Conservation (phyloP, 2,797 vertebrate species). For the Myiotriccus ornatus region DNA sequence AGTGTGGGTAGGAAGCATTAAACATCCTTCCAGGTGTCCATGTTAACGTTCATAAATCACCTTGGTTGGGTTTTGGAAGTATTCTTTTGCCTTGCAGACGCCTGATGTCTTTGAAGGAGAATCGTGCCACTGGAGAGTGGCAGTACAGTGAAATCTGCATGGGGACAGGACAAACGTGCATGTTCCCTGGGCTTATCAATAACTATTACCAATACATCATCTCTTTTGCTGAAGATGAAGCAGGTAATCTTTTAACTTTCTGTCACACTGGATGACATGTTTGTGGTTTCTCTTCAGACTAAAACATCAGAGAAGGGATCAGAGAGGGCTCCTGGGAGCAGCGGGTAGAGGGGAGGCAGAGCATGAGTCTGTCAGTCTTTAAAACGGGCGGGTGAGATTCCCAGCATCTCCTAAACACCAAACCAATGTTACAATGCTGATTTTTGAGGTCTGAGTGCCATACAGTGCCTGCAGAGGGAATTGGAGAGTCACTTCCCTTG, state of each 20-base stretch:
- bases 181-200: constrained; percentile 92
- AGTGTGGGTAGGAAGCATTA: not conserved
- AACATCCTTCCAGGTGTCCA: not conserved
- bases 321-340: not conserved
- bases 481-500: not conserved
- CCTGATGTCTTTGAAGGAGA: constrained; percentile 91
- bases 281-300: not conserved
- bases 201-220: constrained; percentile 93
- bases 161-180: constrained; percentile 88
- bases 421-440: not conserved
- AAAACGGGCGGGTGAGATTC: not conserved
- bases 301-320: not conserved
- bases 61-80: not conserved
- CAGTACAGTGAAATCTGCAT: constrained; percentile 91
- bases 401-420: not conserved
- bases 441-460: not conserved
- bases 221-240: constrained; percentile 95
- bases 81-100: constrained; percentile 76
- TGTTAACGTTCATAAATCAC: not conserved
- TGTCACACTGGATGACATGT: not conserved
- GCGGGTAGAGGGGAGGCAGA: fast-evolving
- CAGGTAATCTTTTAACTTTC: constrained; percentile 76
- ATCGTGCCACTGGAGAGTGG: constrained; percentile 79
- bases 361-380: not conserved
- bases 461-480: not conserved